These are phyloP conservation scores for Elachura formosa DNA, from an alignment of 2,113 vertebrate genomes.

Conservation along the genomic window DNA sequence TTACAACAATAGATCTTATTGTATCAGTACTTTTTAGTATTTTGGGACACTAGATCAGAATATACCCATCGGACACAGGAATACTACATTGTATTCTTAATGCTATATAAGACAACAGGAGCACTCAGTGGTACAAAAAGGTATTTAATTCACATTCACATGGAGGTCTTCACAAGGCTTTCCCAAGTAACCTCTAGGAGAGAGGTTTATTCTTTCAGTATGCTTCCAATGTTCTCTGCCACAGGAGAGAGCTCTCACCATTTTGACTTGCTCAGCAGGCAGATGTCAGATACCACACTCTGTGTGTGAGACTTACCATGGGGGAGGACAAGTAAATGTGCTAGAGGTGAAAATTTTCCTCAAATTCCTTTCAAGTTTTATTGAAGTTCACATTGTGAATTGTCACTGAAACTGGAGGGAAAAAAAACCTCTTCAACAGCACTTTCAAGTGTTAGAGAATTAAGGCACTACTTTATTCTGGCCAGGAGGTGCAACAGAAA, in stretches of 20 bases:
- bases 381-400: not conserved
- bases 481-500: not conserved
- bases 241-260: not conserved
- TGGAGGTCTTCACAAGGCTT: too few species aligned
- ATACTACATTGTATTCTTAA: not conserved
- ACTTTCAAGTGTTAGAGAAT: not conserved
- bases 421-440: not conserved
- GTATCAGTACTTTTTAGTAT: not conserved
- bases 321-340: too few species aligned
- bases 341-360: too few species aligned
- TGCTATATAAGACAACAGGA: not conserved
- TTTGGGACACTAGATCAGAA: fast-evolving
- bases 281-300: not conserved
- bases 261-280: not conserved
- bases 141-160: not conserved
- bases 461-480: not conserved
- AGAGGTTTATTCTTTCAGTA: not conserved
- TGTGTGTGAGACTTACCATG: fast-evolving
- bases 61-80: not conserved
- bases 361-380: not conserved
- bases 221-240: not conserved
- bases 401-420: not conserved
- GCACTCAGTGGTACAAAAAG: not conserved
- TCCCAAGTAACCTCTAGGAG: not conserved
- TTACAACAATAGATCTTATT: not conserved